These are phyloP conservation scores for Solenodon paradoxus DNA, from an alignment of 2,113 vertebrate genomes.

Conservation along the genomic window DNA sequence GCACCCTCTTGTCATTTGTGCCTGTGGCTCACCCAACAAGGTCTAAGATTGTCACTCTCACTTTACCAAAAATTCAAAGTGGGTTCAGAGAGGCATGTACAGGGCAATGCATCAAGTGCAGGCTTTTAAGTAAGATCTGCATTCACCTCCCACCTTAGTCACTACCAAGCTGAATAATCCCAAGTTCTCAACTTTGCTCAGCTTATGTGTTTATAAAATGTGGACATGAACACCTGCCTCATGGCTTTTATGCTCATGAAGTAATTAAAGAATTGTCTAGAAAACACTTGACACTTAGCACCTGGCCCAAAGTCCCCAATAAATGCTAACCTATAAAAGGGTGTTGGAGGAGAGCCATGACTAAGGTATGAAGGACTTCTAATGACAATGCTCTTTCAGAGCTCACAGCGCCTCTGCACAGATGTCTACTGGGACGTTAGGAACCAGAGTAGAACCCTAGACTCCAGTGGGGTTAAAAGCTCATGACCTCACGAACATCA, in stretches of 20 bases:
- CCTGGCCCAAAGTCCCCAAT: background rate
- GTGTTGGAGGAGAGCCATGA: background rate
- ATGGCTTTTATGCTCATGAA: background rate
- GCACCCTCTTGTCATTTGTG: too few species aligned
- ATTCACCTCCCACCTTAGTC: background rate
- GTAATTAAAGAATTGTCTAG: background rate
- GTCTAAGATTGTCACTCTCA: background rate
- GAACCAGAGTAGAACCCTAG: background rate
- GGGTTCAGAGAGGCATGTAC: background rate
- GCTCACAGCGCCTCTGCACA: rapidly evolving
- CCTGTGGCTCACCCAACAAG: background rate
- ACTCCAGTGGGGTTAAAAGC: background rate
- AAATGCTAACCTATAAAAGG: background rate
- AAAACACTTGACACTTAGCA: background rate
- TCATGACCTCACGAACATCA: background rate
- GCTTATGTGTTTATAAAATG: background rate
- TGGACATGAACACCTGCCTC: background rate
- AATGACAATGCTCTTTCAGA: background rate
- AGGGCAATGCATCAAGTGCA: background rate
- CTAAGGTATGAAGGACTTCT: background rate
- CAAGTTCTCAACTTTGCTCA: background rate
- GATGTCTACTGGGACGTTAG: background rate
- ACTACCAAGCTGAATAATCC: background rate
- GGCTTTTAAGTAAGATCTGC: background rate
- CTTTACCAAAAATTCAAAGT: background rate